Base-by-base conservation (phyloP, 2,888 invertebrate species). In the Oscheius myriophilus region DNA sequence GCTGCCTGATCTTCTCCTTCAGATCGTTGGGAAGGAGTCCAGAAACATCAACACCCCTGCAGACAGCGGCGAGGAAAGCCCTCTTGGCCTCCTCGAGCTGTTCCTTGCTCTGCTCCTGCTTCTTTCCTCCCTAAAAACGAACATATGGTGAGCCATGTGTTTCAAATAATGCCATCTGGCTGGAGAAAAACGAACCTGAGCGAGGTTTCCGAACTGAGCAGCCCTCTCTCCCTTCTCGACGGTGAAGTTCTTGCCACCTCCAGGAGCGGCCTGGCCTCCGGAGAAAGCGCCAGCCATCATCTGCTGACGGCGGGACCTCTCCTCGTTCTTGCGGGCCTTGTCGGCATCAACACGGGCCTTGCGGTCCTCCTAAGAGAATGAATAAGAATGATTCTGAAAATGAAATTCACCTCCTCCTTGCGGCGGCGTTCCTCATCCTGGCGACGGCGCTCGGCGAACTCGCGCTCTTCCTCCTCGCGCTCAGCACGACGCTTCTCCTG, bases 401-500 rank as follows among this genome's bases (percentile, higher is more conserved):
- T 9, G 11, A 49, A 42, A 51, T 42, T 18, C 18, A 81, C 81
- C 66, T 84, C 84, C 65, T 84, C 84, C 67, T 74, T 72, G 54
- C 76, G 67, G 42, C 84, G 72, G 63, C 79, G 74, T 54, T 84
- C 84, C 67, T 84, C 84, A 58, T 81, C 84, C 58, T 77, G 76
- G 69, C 80, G 80, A 59, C 81, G 73, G 26, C 78, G 73, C 55
- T 84, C 84, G 41, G 79, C 82, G 68, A 73, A 73, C 67, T 85
- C 77, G 46, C 79, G 76, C 63, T 84, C 84, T 54, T 84, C 84
- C 51, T 79, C 80, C 67, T 83, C 84, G 54, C 84, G 78, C 69
- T 84, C 78, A 57, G 78, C 71, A 16, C 80, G 79, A 42, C 85
- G 79, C 54, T 73, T 70, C 58, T 94, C 93, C 90, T 96, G 96